Evolutionary conservation across 2,797 vertebrate species (phyloP), one percentile per base, ranked within the genome.

Genomic region (Helarctos malayanus): DNA sequence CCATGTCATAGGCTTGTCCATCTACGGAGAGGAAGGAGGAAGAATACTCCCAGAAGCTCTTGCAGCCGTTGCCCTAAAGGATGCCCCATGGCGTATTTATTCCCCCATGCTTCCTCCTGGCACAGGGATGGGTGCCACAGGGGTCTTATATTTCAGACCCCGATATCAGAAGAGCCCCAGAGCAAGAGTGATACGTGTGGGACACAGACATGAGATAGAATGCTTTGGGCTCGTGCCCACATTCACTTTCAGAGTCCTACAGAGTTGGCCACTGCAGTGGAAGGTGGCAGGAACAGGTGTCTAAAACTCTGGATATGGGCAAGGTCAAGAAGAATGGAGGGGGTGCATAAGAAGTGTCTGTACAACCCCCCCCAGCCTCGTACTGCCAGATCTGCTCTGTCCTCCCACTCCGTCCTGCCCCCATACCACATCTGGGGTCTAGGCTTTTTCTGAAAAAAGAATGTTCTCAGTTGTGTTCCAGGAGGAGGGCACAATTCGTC

Each of bases 111-210:
- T 87, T 91, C 86, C 45, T 80, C 41, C 32, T 4, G 61, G 41
- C 8, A 14, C 4, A 25, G 1, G 1, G 3, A 5, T 1, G 4
- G 18, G 7, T 23, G 23, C 63, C 10, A 1, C 27, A 0, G 12
- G 18, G 19, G 7, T 69, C n/a, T 63, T 38, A 15, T 45, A 12
- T n/a, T 49, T 68, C 13, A 41, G 87, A 35, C 13, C 21, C 63
- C 14, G 3, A 1, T 3, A 11, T 7, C 38, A 29, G 35, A 75
- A 13, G 11, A 18, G n/a, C 21, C 21, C 32, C 12, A 3, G 14
- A 35, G 27, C 35, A 29, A 25, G 32, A 56, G 45, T 5, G 18
- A 13, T 7, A 3, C 0, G 2, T n/a, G 45, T 19, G 16, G 49
- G 65, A 71, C 23, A 0, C 59, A 13, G 27, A n/a, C 14, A 2